Evolutionary conservation across 1,140 invertebrate genomes (phyloP), one percentile per base, ranked within the genome.

Genomic region (Drosophila repleta): DNA sequence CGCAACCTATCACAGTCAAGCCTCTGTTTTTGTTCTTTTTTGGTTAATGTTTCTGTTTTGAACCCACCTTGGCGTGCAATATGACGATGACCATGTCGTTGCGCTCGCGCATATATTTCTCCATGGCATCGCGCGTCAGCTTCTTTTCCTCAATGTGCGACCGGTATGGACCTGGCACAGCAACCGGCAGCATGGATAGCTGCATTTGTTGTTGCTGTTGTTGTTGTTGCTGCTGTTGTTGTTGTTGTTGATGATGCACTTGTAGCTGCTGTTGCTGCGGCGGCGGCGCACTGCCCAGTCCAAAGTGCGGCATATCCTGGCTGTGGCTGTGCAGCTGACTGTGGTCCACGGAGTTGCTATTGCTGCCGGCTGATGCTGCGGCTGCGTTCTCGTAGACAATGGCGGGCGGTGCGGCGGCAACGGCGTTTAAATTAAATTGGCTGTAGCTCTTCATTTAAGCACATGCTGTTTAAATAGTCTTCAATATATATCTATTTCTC

Each of bases 21-120:
- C 17, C 4, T 4, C 17, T n/a, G 0, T 4, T 21, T 46, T 20
- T 1, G 13, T 39, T 24, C 20, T 49, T 3, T 8, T 17, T 51
- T 13, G 24, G 20, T 35, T 13, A 37, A 1, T 18, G 3, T 17
- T 18, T 17, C 26, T 51, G n/a, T 17, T 10, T n/a, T 15, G 1
- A 53, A 68, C 85, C 53, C 65, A 92, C 91, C 94, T 99, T 99
- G 5, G 99, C 99, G 93, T 99, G 99, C 51, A 99, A 93, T 64
- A 99, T 99, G 4, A 99, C 97, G 18, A 99, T 95, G 3, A 98
- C 96, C 96, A 99, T 98, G 91, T 99, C 98, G 74, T 96, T 97
- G 77, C 97, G 94, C 79, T 99, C 97, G 26, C 97, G 94, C 56
- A 99, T 94, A 92, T 99, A 99, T 43, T 97, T 95, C 91, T 98